Base-by-base conservation (phyloP, 2,888 invertebrate genomes). In the Apoda limacodes region DNA sequence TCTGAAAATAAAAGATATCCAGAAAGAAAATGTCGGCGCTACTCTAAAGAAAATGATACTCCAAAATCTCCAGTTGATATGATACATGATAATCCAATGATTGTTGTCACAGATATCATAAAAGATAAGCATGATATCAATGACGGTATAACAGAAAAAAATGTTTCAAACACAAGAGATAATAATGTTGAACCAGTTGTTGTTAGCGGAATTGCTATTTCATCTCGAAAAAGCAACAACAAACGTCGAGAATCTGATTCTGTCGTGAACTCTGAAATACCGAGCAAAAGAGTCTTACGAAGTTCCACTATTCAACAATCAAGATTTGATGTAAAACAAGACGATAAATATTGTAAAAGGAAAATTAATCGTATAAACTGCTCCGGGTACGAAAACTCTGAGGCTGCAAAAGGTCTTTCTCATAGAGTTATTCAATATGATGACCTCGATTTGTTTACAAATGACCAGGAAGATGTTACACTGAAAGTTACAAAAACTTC, bases 281-380 rank as follows among this genome's bases (percentile, higher is more conserved):
- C 41, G 17, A 37, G 43, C 31, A 66, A 62, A 42, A 52, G 65
- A 44, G 42, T 56, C 15, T 43, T 68, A 38, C 59, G 63, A 22
- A 67, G 63, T 46, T 48, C 57, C 14, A 41, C 36, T 28, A 28
- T 33, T 4, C 26, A 30, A 1, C 33, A 17, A 5, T n/a, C n/a
- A n/a, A 17, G 17, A 6, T 7, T 17, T 17, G 7, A 17, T 17
- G 17, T n/a, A n/a, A n/a, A n/a, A n/a, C n/a, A n/a, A n/a, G n/a
- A n/a, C n/a, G n/a, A n/a, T n/a, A n/a, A n/a, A n/a, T n/a, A n/a
- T n/a, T n/a, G n/a, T n/a, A n/a, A n/a, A n/a, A n/a, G n/a, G n/a
- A n/a, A n/a, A n/a, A n/a, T n/a, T n/a, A n/a, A n/a, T n/a, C n/a
- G n/a, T n/a, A n/a, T n/a, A n/a, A n/a, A n/a, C n/a, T n/a, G n/a